Conservation (phyloP, 2,888 invertebrate genomes). For the Drosophila helvetica region DNA sequence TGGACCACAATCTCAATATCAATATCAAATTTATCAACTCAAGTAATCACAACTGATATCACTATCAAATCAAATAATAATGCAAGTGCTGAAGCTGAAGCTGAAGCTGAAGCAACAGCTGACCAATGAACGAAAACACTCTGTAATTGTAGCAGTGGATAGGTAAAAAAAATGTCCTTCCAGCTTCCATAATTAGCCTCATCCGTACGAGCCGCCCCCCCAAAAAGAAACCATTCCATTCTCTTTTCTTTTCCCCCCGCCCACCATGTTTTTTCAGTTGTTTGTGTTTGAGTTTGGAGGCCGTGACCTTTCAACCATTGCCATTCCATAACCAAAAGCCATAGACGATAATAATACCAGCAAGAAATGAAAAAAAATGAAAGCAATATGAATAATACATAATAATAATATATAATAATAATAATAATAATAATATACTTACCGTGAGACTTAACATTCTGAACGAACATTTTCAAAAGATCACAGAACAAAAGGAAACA, state of each 20-base stretch:
- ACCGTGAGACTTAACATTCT: conserved; percentile 32
- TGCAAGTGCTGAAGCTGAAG: not conserved
- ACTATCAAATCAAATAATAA: not conserved
- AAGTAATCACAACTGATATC: not conserved
- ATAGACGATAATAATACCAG: conserved; percentile 35
- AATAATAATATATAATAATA: conserved; percentile 24
- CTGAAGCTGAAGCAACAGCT: too few relatives aligned
- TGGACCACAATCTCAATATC: not conserved
- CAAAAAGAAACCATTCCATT: conserved; percentile 3
- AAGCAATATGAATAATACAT: conserved; percentile 14
- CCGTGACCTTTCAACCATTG: conserved; percentile 43
- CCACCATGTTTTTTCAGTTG: not conserved
- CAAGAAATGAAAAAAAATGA: conserved; percentile 34
- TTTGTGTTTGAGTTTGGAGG: conserved; percentile 33
- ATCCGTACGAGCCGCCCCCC: not conserved
- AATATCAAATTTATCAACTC: not conserved
- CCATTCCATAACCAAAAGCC: conserved; percentile 31
- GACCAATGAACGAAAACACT: not conserved
- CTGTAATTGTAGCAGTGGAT: not conserved
- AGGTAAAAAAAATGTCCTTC: not conserved
- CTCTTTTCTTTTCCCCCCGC: not conserved
- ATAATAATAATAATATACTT: conserved; percentile 46
- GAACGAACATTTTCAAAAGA: conserved; percentile 19
- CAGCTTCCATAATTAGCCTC: not conserved
- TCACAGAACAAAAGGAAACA: conserved; percentile 41